Conservation (phyloP, 2,797 vertebrate genomes). For the Cyclura pinguis region DNA sequence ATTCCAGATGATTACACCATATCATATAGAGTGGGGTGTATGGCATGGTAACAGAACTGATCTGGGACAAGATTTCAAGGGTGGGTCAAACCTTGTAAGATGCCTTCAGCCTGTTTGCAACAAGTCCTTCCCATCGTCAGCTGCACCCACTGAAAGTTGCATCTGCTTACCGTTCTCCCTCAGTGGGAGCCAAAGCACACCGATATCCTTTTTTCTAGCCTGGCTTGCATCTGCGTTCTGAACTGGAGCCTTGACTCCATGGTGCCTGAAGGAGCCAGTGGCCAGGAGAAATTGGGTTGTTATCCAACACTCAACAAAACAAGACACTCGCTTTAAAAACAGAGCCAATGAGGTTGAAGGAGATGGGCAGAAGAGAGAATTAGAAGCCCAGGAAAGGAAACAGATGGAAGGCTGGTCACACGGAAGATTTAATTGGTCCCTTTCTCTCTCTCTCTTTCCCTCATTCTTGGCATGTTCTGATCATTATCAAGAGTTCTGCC, state of each 20-base stretch:
- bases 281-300: not conserved
- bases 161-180: not conserved
- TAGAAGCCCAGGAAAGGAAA: not conserved
- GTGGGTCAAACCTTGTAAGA: not conserved
- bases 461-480: not conserved
- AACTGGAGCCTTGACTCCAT: not conserved
- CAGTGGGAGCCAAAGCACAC: not conserved
- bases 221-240: not conserved
- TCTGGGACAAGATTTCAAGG: not conserved
- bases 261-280: not conserved
- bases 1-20: no score
- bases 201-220: not conserved
- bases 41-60: not conserved
- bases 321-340: constrained; percentile 6
- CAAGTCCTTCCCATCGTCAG: no score
- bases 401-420: not conserved
- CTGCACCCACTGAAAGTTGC: no score
- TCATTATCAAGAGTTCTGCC: not conserved
- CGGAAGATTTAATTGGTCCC: not conserved
- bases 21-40: no score
- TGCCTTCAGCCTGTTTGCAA: not conserved
- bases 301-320: not conserved
- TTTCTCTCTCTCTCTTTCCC: not conserved
- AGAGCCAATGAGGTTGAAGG: not conserved
- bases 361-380: not conserved